A percentile compares a stretch with the other conserved stretches of the same genome.
These are phyloP conservation scores for Alethe castanea DNA, from an alignment of 2,113 vertebrate genomes.

Conservation along the genomic window DNA sequence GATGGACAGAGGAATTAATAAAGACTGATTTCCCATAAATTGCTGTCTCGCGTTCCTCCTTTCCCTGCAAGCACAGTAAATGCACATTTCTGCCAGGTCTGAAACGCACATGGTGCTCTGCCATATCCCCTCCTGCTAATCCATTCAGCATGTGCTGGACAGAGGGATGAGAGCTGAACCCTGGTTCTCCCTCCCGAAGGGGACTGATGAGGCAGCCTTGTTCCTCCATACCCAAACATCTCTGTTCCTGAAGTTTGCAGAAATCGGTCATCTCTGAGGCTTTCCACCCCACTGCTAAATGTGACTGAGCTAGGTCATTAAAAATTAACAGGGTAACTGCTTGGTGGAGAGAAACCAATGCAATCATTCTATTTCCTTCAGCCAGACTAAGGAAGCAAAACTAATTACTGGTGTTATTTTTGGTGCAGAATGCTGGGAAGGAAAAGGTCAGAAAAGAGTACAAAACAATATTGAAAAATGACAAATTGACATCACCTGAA, in stretches of 20 bases:
- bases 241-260: neutral
- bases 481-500: neutral
- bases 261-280: neutral
- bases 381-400: neutral
- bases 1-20: neutral
- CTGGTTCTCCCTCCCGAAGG: neutral
- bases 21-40: neutral
- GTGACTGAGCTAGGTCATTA: neutral
- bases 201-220: rapidly evolving
- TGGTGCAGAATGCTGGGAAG: neutral
- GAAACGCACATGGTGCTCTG: neutral
- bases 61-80: neutral
- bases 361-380: neutral
- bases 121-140: neutral
- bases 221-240: neutral
- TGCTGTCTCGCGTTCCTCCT: neutral
- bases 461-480: neutral
- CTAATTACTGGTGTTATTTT: neutral
- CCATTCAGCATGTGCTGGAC: neutral
- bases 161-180: neutral
- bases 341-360: neutral
- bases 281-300: neutral
- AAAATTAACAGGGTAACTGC: neutral
- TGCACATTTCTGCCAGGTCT: neutral
- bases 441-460: neutral